Base-by-base conservation (phyloP, 2,888 invertebrate species). In the Tenodera sinensis region DNA sequence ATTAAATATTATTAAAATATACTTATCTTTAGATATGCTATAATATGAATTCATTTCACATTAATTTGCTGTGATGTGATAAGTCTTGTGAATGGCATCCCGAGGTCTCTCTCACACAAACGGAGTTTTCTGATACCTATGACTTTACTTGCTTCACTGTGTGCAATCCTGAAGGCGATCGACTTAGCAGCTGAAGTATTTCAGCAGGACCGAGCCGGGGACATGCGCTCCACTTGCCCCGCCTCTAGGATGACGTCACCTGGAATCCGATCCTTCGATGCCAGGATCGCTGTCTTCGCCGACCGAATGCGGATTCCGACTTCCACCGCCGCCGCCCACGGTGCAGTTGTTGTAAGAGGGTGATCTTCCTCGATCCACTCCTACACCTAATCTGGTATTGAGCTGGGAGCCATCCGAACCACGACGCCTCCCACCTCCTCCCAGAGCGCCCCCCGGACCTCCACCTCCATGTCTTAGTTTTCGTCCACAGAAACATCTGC, bases 231-330 rank as follows among this genome's bases (percentile, higher is more conserved):
- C 83, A 83, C 83, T 83, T 20, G 30, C 28, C 28, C 83, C 25
- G 30, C 28, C 34, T 20, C 25, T 25, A 82, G 81, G 81, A 71
- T n/a, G 84, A 85, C 86, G 95, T 95, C 95, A 95, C 94, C 95
- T 95, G 91, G 94, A 94, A 90, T 95, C 94, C 47, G 93, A 94
- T 9, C 93, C 93, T 85, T 94, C 94, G 15, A 93, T 94, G 28
- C 93, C 93, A 14, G 94, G 93, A 91, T 95, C 95, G 91, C 95
- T 94, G 89, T 95, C 95, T 83, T 95, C 95, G 14, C 94, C 95
- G 89, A 95, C 92, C 7, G 95, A 95, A 1, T 82, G 89, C 14
- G 86, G 71, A 25, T 71, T 71, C 20, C 54, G 87, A 81, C n/a
- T n/a, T 71, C 34, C 82, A 28, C 54, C 54, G 0, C 4, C 54